These are phyloP conservation scores for Andrena marginata DNA, from an alignment of 2,888 invertebrate species.

Conservation along the genomic window DNA sequence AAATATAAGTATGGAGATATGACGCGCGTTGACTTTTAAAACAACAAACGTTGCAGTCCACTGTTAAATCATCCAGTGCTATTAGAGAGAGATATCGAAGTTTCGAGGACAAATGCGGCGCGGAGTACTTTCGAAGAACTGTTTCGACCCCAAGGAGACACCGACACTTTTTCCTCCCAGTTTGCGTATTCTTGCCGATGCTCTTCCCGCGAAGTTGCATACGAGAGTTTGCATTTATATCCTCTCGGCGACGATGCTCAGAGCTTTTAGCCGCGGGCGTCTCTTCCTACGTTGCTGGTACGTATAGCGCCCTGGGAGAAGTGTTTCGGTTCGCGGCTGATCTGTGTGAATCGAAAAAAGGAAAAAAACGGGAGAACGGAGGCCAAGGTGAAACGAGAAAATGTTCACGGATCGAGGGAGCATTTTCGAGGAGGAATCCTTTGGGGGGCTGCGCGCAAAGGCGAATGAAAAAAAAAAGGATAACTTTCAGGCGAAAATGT, in stretches of 20 bases:
- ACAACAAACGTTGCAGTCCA: not conserved
- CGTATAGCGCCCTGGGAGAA: not conserved
- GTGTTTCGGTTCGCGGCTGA: conserved; percentile 32
- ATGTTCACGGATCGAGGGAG: not conserved
- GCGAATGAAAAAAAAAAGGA: not conserved
- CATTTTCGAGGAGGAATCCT: not conserved
- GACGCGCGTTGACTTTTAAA: not conserved
- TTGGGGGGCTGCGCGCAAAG: not conserved
- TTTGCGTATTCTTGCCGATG: conserved; percentile 36
- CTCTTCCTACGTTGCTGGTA: conserved; percentile 26
- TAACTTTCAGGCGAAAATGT: not conserved
- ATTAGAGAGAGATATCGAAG: not conserved
- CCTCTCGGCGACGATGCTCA: conserved; percentile 7
- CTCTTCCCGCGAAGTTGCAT: conserved; percentile 28
- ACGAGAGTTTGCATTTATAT: conserved; percentile 48
- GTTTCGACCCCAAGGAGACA: not conserved
- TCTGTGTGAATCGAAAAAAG: conserved; percentile 22
- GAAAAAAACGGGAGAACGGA: not conserved
- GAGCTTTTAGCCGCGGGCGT: conserved; percentile 32
- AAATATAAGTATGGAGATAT: not conserved
- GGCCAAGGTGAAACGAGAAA: not conserved
- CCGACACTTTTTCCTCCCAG: conserved; percentile 25
- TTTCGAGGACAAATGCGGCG: not conserved
- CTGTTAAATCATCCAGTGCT: not conserved
- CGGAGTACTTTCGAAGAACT: conserved; percentile 24